These are phyloP conservation scores for Neoascia interrupta DNA, from an alignment of 2,888 invertebrate genomes.

Conservation along the genomic window DNA sequence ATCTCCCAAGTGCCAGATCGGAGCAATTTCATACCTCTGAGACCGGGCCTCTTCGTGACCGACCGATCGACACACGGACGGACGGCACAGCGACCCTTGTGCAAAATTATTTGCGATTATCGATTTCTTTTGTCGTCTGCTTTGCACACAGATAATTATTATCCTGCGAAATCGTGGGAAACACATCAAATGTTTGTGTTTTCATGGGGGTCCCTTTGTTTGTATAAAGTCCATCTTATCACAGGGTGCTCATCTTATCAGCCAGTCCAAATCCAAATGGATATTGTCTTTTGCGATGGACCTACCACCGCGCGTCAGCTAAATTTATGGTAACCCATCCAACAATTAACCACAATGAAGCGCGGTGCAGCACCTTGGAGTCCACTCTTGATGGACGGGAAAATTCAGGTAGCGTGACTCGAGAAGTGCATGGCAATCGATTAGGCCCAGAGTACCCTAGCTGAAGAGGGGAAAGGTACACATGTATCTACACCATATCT, in stretches of 20 bases:
- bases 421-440: conserved; percentile 42
- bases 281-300: conserved; percentile 38
- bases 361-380: not conserved
- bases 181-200: conserved; percentile 59
- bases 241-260: conserved; percentile 41
- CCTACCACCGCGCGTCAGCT: conserved; percentile 36
- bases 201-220: conserved; percentile 65
- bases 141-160: conserved; percentile 57
- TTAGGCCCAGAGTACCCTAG: conserved; percentile 2
- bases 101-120: conserved; percentile 66
- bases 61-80: not conserved
- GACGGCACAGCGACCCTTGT: conserved; percentile 6
- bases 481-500: not conserved
- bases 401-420: conserved; percentile 42
- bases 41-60: conserved; percentile 1
- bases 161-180: conserved; percentile 65
- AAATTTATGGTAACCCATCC: not conserved
- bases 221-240: conserved; percentile 8
- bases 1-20: conserved; percentile 64
- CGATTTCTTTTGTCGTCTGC: conserved; percentile 67
- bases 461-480: not conserved
- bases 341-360: conserved; percentile 38
- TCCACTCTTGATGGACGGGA: not conserved
- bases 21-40: conserved; percentile 36
- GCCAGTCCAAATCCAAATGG: conserved; percentile 46